Evolutionary conservation across 1,140 invertebrate species (phyloP).

Genomic region (Acyrthosiphon pisum): DNA sequence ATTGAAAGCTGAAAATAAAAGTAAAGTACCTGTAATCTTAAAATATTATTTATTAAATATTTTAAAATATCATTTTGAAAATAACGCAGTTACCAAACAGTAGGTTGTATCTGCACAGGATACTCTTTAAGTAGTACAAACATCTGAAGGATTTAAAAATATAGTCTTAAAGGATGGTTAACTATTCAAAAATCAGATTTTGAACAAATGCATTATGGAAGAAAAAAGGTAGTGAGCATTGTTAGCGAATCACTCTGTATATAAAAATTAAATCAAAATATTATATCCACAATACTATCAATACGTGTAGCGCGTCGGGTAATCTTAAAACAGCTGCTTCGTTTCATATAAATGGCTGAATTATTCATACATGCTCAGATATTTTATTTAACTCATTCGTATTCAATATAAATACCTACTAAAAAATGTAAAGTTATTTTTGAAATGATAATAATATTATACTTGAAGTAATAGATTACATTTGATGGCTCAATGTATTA

Average conservation of each 20-base stretch:
- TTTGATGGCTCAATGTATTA: background rate
- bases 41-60: background rate
- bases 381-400: conserved; percentile 11
- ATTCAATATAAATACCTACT: background rate
- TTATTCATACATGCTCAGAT: background rate
- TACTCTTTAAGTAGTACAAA: no score
- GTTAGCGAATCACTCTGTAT: background rate
- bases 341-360: background rate
- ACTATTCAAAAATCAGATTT: background rate
- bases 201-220: background rate
- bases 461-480: background rate
- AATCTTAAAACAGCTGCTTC: background rate
- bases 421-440: background rate
- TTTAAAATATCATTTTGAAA: no score
- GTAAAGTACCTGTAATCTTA: background rate
- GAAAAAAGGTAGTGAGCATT: background rate
- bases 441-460: background rate
- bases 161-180: background rate
- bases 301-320: background rate
- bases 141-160: no score
- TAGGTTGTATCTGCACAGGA: no score
- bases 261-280: background rate
- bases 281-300: background rate
- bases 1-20: background rate
- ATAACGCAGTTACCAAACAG: no score